Percentiles rank a stretch among this genome's conserved stretches.
These are phyloP conservation scores for Brachionus calyciflorus DNA, from an alignment of 1,140 invertebrate species.

Conservation along the genomic window DNA sequence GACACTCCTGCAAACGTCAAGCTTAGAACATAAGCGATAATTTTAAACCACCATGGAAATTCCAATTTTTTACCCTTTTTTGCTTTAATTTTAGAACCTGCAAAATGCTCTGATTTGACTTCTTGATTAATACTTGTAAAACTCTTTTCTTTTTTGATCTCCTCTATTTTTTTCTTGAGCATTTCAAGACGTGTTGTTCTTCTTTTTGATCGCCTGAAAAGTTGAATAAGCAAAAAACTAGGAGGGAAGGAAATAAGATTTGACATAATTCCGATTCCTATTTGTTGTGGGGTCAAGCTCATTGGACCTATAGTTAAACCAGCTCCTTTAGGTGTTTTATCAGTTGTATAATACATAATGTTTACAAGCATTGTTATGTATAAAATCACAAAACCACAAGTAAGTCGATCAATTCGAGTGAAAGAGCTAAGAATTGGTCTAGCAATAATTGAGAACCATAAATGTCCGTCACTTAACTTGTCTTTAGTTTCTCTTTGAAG, in stretches of 20 bases:
- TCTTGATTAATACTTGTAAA: conserved; percentile 23
- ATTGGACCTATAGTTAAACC: conserved; percentile 23
- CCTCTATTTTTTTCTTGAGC: conserved; percentile 11
- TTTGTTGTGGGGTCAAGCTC: conserved; percentile 50
- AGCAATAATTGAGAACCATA: conserved; percentile 40
- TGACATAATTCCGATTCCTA: conserved; percentile 49
- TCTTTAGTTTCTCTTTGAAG: conserved; percentile 27
- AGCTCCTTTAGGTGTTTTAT: conserved; percentile 8
- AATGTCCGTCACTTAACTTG: conserved; percentile 42
- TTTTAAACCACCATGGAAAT: conserved; percentile 63
- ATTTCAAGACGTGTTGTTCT: not conserved
- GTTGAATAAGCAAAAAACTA: conserved; percentile 25
- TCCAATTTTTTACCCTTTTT: conserved; percentile 49
- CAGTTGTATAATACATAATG: conserved; percentile 26
- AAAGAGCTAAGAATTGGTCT: conserved; percentile 6
- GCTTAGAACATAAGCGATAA: conserved; percentile 63
- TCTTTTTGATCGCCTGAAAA: conserved; percentile 35
- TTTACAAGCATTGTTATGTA: conserved; percentile 35
- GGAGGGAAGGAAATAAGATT: conserved; percentile 27
- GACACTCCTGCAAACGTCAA: conserved; percentile 59
- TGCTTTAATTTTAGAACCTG: not conserved
- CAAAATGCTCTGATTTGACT: not conserved
- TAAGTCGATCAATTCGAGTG: conserved; percentile 28
- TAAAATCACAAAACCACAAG: conserved; percentile 40
- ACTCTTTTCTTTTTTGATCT: conserved; percentile 50